Percentiles rank a stretch among this genome's conserved stretches.
Evolutionary conservation across 2,888 invertebrate species (phyloP).

Genomic region (Endotricha flammealis): DNA sequence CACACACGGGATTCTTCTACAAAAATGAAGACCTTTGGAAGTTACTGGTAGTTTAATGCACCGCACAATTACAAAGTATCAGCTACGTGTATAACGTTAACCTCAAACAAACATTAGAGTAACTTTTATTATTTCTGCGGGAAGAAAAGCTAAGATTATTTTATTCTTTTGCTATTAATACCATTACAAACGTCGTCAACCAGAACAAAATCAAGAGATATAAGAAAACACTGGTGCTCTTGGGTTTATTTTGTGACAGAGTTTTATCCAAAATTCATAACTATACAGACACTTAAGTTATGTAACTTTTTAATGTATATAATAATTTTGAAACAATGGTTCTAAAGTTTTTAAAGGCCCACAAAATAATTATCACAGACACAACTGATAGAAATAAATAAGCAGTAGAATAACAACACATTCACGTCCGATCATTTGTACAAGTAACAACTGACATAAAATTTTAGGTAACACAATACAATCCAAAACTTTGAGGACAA

Average conservation of each 20-base stretch:
- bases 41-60: conserved; percentile 49
- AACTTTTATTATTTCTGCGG: neutral
- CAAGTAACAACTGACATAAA: conserved; percentile 24
- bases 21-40: conserved; percentile 72
- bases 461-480: conserved; percentile 19
- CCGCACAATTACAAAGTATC: conserved; percentile 40
- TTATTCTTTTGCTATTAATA: too few relatives aligned
- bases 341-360: neutral
- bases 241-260: too few relatives aligned
- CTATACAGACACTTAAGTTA: too few relatives aligned
- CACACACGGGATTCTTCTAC: conserved; percentile 45
- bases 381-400: conserved; percentile 16
- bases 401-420: conserved; percentile 12
- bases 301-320: too few relatives aligned
- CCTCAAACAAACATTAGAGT: conserved; percentile 25
- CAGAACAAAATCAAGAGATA: neutral
- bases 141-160: neutral
- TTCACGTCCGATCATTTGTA: conserved; percentile 18
- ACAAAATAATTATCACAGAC: conserved; percentile 19
- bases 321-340: neutral
- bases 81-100: conserved; percentile 27
- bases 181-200: too few relatives aligned
- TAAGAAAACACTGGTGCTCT: too few relatives aligned
- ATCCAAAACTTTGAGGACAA: conserved; percentile 1
- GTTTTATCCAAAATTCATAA: too few relatives aligned